Percentiles rank a stretch among this genome's conserved stretches.
These are phyloP conservation scores for Oligia fasciuncula DNA, from an alignment of 2,888 invertebrate genomes.

Conservation along the genomic window DNA sequence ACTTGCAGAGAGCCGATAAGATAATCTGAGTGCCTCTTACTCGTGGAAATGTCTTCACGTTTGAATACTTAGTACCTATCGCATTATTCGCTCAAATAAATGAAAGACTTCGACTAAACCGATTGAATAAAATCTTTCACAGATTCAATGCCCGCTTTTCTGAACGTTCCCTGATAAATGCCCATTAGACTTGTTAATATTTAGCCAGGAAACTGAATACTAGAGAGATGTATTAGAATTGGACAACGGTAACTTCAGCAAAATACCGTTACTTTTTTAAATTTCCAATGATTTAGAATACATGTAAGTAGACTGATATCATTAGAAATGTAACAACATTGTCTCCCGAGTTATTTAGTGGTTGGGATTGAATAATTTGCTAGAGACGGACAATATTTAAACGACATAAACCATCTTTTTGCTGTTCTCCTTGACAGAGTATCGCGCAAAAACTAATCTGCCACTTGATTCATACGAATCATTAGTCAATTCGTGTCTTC, in stretches of 20 bases:
- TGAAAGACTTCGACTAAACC: constrained; percentile 16
- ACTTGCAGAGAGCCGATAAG: constrained; percentile 64
- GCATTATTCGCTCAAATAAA: constrained; percentile 37
- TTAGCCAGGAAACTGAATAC: constrained; percentile 60
- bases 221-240: constrained; percentile 71
- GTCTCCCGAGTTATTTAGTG: constrained; percentile 35
- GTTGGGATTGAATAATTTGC: constrained; percentile 41
- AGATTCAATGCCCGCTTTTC: constrained; percentile 37
- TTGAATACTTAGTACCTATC: constrained; percentile 40
- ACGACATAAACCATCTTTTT: constrained; percentile 18
- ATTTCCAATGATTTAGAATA: constrained; percentile 71
- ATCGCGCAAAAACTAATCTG: constrained; percentile 31
- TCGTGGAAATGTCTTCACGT: constrained; percentile 42
- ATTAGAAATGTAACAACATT: constrained; percentile 60
- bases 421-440: constrained; percentile 20
- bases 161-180: constrained; percentile 49
- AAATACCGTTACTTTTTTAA: constrained; percentile 74
- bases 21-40: constrained; percentile 60
- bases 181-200: constrained; percentile 69
- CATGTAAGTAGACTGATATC: constrained; percentile 42
- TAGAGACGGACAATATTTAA: constrained; percentile 39
- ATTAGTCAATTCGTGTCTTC: constrained; percentile 43
- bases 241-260: constrained; percentile 72
- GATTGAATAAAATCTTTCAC: constrained; percentile 25
- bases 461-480: constrained; percentile 42